A percentile compares a stretch with the other conserved stretches of the same genome.
Evolutionary conservation across 2,797 vertebrate species (phyloP).

Genomic region (Furcifer pardalis): DNA sequence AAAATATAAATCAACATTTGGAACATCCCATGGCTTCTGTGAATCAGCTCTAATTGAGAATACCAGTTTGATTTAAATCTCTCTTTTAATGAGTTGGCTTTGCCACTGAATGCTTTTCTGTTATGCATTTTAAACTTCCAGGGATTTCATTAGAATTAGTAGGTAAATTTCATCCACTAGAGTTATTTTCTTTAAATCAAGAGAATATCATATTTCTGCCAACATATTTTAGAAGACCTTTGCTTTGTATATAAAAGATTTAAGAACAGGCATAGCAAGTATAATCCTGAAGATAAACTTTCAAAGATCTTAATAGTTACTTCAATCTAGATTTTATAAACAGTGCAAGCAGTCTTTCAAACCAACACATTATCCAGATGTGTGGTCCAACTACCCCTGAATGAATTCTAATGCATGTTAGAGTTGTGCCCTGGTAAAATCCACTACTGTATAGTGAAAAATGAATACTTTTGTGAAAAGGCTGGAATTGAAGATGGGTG

Average conservation of each 20-base stretch:
- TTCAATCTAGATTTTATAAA: slow-evolving; percentile 6
- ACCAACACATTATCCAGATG: neutral
- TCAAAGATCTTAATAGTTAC: neutral
- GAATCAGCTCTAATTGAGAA: no score
- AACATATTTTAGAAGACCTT: neutral
- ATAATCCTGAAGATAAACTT: neutral
- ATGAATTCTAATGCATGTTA: neutral
- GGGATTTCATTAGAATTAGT: neutral
- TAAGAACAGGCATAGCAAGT: neutral
- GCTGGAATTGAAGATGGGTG: neutral
- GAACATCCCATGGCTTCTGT: no score
- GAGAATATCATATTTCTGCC: neutral
- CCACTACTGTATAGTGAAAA: neutral
- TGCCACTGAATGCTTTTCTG: neutral
- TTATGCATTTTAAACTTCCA: neutral
- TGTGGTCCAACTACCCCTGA: neutral
- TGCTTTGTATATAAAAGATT: neutral
- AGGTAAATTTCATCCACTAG: neutral
- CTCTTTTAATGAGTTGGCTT: no score
- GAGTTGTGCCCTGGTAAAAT: neutral
- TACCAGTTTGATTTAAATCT: no score
- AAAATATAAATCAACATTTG: no score
- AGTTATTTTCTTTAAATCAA: neutral
- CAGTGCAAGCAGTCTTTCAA: neutral
- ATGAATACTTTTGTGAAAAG: neutral